These are phyloP conservation scores for Atrichornis clamosus DNA, from an alignment of 2,113 vertebrate species.

Conservation along the genomic window DNA sequence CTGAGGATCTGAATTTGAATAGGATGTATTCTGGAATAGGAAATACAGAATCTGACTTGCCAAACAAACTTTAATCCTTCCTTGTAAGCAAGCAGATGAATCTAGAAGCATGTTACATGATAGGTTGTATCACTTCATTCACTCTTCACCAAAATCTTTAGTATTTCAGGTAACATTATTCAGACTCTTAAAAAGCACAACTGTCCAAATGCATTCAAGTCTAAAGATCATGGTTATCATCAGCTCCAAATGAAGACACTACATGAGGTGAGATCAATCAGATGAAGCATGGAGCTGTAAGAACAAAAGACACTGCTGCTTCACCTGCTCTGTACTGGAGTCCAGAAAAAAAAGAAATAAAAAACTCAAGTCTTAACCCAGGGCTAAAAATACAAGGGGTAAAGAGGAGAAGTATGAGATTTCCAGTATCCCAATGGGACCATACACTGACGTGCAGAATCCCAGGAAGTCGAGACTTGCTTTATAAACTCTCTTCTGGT, in stretches of 20 bases:
- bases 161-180: not conserved
- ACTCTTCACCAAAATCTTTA: not conserved
- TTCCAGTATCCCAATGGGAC: not conserved
- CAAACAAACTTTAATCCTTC: not conserved
- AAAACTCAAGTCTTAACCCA: not conserved
- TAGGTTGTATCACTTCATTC: not conserved
- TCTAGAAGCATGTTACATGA: not conserved
- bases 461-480: not conserved
- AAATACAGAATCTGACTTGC: not conserved
- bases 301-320: not conserved
- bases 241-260: not conserved
- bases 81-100: not conserved
- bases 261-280: not conserved
- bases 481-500: not conserved
- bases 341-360: not conserved
- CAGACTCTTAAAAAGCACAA: not conserved
- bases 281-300: not conserved
- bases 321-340: not conserved
- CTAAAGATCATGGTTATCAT: not conserved
- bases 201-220: not conserved
- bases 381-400: not conserved
- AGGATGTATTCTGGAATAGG: not conserved
- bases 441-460: fast-evolving
- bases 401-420: not conserved
- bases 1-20: not conserved